Percentiles rank a stretch among this genome's conserved stretches.
Evolutionary conservation across 2,888 invertebrate genomes (phyloP).

Genomic region (Eubasilissa splendida): DNA sequence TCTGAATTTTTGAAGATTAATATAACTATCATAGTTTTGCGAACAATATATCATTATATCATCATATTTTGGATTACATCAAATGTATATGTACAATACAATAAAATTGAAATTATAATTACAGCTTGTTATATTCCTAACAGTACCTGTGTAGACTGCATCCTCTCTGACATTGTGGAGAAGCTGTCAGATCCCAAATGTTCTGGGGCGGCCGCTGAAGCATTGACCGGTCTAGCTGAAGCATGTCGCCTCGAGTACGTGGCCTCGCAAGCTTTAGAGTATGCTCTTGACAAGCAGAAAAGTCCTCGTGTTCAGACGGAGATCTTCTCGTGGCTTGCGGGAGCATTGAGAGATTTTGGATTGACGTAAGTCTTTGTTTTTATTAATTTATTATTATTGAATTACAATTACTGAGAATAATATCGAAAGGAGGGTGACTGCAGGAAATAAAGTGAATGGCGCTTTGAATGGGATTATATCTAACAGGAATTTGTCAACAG

Average conservation of each 20-base stretch:
- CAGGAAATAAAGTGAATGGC: too few relatives aligned
- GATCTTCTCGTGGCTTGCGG: conserved; percentile 84
- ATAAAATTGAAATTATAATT: too few relatives aligned
- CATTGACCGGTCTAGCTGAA: conserved; percentile 84
- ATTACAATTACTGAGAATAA: too few relatives aligned
- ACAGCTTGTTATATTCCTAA: conserved; percentile 14
- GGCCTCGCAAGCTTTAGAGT: conserved; percentile 79
- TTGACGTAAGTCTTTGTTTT: conserved; percentile 76
- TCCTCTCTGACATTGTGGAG: conserved; percentile 86
- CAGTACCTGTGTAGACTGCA: conserved; percentile 81
- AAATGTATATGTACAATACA: neutral
- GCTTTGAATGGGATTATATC: too few relatives aligned
- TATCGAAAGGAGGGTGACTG: too few relatives aligned
- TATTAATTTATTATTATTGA: conserved; percentile 10
- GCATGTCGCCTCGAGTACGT: conserved; percentile 84
- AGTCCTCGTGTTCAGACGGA: conserved; percentile 94
- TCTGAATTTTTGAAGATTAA: too few relatives aligned
- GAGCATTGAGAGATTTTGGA: conserved; percentile 89
- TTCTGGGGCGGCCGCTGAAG: conserved; percentile 77
- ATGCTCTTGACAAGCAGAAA: conserved; percentile 87
- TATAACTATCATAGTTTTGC: too few relatives aligned
- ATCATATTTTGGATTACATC: too few relatives aligned
- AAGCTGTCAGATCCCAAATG: conserved; percentile 91
- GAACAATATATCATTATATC: too few relatives aligned
- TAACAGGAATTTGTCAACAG: too few relatives aligned